phyloP scores from a whole-genome alignment of 2,113 vertebrate genomes.

The Talpa occidentalis region DNA sequence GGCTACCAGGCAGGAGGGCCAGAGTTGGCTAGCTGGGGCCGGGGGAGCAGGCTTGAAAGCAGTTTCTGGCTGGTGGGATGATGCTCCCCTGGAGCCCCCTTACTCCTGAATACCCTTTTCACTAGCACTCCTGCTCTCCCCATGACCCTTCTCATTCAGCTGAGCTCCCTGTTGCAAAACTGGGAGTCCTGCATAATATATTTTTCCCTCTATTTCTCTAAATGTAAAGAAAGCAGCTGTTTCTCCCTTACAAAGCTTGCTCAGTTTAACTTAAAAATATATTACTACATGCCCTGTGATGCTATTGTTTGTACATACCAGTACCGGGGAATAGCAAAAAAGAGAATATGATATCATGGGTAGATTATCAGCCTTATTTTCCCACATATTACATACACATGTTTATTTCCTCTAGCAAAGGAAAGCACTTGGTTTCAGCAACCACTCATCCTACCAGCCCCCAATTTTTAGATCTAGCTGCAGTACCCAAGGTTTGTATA shows the following conservation, averaged over 20 bases:
- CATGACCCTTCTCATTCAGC: not conserved
- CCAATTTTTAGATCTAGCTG: not conserved
- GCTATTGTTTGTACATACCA: not conserved
- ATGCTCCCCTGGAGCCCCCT: not conserved
- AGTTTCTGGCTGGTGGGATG: not conserved
- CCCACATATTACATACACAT: not conserved
- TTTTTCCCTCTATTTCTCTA: not conserved
- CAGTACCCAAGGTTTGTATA: not conserved
- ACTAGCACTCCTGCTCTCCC: not conserved
- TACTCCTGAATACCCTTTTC: not conserved
- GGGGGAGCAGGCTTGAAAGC: too few relatives aligned
- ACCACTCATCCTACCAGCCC: not conserved
- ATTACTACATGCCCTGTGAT: not conserved
- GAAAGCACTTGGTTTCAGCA: conserved; percentile 17
- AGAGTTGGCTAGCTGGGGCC: not conserved
- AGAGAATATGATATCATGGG: not conserved
- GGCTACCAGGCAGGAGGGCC: not conserved
- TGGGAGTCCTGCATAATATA: not conserved
- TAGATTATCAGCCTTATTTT: not conserved
- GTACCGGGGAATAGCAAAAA: not conserved
- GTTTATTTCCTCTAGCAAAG: not conserved
- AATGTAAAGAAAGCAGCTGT: conserved; percentile 24
- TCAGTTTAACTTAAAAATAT: conserved; percentile 16
- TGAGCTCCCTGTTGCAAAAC: not conserved
- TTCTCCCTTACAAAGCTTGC: not conserved